Percentiles rank a stretch among this genome's conserved stretches.
Evolutionary conservation across 2,797 vertebrate genomes (phyloP).

Genomic region (Hirundo rustica): DNA sequence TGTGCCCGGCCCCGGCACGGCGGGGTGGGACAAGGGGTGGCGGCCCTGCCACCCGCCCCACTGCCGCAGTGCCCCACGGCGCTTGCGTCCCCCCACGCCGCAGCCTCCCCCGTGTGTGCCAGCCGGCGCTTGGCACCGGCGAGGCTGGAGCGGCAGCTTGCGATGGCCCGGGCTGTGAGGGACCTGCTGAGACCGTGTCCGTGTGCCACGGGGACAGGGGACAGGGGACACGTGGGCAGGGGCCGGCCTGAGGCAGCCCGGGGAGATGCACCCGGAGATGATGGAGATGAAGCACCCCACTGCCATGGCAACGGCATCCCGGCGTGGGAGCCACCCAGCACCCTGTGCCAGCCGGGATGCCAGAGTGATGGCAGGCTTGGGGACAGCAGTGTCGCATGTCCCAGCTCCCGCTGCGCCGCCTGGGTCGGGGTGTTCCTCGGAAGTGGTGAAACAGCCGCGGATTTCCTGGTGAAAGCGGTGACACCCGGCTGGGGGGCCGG

Average conservation of each 20-base stretch:
- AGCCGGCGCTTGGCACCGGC: not conserved
- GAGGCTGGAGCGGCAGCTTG: not conserved
- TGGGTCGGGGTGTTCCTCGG: not conserved
- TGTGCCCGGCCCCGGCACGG: not conserved
- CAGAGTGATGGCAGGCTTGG: rapidly evolving
- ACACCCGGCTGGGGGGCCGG: not conserved
- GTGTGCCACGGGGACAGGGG: not conserved
- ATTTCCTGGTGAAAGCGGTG: not conserved
- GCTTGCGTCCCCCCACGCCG: not conserved
- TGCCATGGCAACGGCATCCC: not conserved
- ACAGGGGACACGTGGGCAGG: not conserved
- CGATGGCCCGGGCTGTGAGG: not conserved
- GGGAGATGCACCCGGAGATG: not conserved
- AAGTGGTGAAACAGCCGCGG: not conserved
- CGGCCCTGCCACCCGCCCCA: not conserved
- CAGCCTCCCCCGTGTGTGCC: not conserved
- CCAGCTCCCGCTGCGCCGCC: not conserved
- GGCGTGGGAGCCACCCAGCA: not conserved
- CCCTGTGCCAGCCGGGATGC: not conserved
- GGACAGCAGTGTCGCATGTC: not conserved
- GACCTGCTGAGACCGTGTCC: not conserved
- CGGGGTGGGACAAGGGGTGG: not conserved
- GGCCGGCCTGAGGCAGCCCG: not conserved
- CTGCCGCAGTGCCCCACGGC: slow-evolving; percentile 30
- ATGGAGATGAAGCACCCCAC: not conserved